A percentile compares a stretch with the other conserved stretches of the same genome.
These are phyloP conservation scores for Paradoxurus hermaphroditus DNA, from an alignment of 2,113 vertebrate species.

Conservation along the genomic window DNA sequence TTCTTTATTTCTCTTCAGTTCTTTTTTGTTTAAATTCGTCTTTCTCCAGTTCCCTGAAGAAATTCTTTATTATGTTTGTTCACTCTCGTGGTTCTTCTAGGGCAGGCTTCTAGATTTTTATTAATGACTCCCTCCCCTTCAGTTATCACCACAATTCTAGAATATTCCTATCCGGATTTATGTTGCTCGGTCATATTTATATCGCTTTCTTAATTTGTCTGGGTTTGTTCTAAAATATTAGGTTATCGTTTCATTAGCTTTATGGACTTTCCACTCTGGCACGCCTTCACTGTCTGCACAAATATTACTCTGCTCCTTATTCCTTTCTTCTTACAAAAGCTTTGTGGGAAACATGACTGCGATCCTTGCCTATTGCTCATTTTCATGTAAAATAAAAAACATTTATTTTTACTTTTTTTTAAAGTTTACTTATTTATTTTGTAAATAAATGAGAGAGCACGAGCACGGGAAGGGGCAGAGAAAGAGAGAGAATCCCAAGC, in stretches of 20 bases:
- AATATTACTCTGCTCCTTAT: neutral
- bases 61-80: neutral
- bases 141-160: neutral
- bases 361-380: neutral
- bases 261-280: neutral
- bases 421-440: too few relatives aligned
- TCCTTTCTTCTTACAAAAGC: neutral
- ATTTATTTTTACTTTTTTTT: too few relatives aligned
- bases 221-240: neutral
- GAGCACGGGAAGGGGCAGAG: too few relatives aligned
- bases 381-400: neutral
- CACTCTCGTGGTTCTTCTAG: neutral
- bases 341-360: neutral
- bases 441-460: too few relatives aligned
- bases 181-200: neutral
- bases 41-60: neutral
- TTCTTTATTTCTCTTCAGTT: neutral
- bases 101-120: neutral
- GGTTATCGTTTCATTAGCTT: neutral
- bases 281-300: neutral
- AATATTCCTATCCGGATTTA: neutral
- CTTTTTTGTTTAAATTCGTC: neutral
- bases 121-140: neutral
- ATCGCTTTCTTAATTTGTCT: neutral
- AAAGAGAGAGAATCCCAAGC: too few relatives aligned